Base-by-base conservation (phyloP, 2,888 invertebrate genomes). In the Leptinotarsa tumamoca region DNA sequence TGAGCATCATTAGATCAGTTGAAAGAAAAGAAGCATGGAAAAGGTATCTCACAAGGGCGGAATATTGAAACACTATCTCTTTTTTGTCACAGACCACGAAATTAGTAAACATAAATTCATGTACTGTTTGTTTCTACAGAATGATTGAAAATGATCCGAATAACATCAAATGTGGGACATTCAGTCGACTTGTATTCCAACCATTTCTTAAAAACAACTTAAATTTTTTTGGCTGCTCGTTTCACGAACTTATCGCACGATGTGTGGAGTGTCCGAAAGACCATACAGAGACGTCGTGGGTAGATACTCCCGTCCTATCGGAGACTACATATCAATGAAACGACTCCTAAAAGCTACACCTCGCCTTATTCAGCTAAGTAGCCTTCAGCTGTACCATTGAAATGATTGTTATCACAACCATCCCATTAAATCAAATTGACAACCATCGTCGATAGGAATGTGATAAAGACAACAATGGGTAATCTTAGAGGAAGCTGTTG, bases 401-500 rank as follows among this genome's bases (percentile, higher is more conserved):
- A 80, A 79, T 79, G 79, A 79, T 81, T 74, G 74, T 79, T 81
- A 81, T 81, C 80, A 78, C 43, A 75, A 67, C 68, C 74, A 75
- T 74, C 78, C 75, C 79, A 75, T 77, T 79, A 78, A 80, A 80
- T 81, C 77, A 77, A 79, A 79, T 73, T 78, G 79, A 78, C 78
- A 79, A 76, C 77, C 74, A 77, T 78, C 77, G 79, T 67, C 78
- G 78, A 79, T 73, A 61, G 54, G 54, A 69, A 58, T 72, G 50
- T 71, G 78, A 79, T 79, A 79, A 75, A 75, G 54, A 58, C 75
- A 70, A 79, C 79, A 75, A 79, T 72, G 72, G 75, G 77, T 75
- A 77, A 76, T 68, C 68, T 63, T 43, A 15, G 14, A 63, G n/a
- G 63, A 63, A 63, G 63, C 63, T 63, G 43, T 63, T 63, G 17